Evolutionary conservation across 2,888 invertebrate genomes (phyloP).

Genomic region (Agonum fuliginosum): DNA sequence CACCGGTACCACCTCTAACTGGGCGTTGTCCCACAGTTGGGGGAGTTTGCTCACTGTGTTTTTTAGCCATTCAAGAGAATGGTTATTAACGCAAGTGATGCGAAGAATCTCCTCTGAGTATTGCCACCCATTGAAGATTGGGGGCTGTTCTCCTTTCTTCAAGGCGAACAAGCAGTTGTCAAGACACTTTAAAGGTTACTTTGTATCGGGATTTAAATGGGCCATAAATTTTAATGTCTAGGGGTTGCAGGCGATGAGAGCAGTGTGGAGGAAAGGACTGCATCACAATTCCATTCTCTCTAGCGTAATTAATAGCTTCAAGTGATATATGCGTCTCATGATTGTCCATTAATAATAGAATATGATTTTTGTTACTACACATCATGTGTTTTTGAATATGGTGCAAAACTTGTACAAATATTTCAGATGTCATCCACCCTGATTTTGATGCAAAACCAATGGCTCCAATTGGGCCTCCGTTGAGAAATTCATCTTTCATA

Average conservation of each 20-base stretch:
- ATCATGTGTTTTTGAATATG: constrained; percentile 17
- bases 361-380: not conserved
- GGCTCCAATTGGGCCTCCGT: constrained; percentile 17
- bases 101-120: too few species aligned
- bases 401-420: constrained; percentile 14
- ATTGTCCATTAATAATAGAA: constrained; percentile 49
- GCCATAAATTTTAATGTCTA: too few species aligned
- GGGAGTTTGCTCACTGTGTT: too few species aligned
- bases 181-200: too few species aligned
- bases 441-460: constrained; percentile 5
- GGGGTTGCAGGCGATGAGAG: constrained; percentile 66
- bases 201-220: too few species aligned
- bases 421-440: constrained; percentile 23
- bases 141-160: too few species aligned
- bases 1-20: too few species aligned
- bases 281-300: constrained; percentile 67
- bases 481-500: constrained; percentile 14
- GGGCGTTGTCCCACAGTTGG: too few species aligned
- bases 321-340: constrained; percentile 57
- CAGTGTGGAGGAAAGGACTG: constrained; percentile 69
- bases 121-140: too few species aligned
- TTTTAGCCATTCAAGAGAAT: too few species aligned
- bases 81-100: too few species aligned
- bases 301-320: constrained; percentile 64
- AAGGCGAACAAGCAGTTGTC: too few species aligned